These are phyloP conservation scores for Cygnus atratus DNA, from an alignment of 2,113 vertebrate genomes.

Conservation along the genomic window DNA sequence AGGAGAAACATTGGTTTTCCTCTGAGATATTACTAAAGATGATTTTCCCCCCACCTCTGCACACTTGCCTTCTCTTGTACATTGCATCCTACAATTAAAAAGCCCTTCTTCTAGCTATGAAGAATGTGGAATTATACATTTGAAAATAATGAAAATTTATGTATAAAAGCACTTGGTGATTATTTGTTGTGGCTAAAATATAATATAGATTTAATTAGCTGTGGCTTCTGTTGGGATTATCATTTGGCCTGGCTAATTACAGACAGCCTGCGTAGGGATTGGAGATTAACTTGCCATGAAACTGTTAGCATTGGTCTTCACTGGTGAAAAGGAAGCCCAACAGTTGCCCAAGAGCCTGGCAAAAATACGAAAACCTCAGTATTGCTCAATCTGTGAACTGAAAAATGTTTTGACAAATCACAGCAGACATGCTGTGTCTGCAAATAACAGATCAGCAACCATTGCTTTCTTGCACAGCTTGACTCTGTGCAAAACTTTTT, in stretches of 20 bases:
- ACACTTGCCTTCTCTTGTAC: not conserved
- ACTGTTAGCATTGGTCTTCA: not conserved
- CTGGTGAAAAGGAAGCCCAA: not conserved
- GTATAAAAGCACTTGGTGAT: not conserved
- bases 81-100: not conserved
- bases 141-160: not conserved
- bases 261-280: not conserved
- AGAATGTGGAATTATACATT: not conserved
- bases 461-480: not conserved
- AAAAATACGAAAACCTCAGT: not conserved
- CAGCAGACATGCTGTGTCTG: not conserved
- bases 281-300: not conserved
- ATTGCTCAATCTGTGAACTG: not conserved
- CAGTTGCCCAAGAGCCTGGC: not conserved
- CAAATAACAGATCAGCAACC: not conserved
- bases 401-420: conserved; percentile 32
- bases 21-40: not conserved
- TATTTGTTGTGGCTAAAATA: not conserved
- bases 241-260: not conserved
- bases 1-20: not conserved
- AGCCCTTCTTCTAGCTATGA: not conserved
- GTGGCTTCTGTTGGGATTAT: not conserved
- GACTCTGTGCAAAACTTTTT: not conserved
- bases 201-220: not conserved
- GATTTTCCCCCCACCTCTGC: not conserved